Evolutionary conservation across 2,888 invertebrate genomes (phyloP).

Genomic region (Cephalotes varians): DNA sequence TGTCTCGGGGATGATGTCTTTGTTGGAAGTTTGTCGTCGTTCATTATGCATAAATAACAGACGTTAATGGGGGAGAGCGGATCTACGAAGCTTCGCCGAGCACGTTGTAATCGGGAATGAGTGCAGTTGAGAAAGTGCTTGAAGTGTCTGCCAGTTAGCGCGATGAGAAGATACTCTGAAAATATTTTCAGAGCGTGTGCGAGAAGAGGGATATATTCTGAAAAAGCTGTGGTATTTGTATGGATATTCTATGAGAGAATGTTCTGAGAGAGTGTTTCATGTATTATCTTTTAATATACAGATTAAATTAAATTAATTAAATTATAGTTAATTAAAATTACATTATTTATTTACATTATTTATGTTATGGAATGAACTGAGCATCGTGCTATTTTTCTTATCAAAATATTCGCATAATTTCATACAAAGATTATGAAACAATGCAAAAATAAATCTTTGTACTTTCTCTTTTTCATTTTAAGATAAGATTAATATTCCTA

Average conservation of each 20-base stretch:
- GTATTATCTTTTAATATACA: background rate
- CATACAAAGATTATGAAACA: background rate
- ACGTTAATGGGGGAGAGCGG: constrained; percentile 41
- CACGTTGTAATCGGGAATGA: constrained; percentile 48
- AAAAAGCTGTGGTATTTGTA: background rate
- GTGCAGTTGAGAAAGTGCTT: constrained; percentile 41
- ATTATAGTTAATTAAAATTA: background rate
- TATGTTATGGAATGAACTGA: too few species aligned
- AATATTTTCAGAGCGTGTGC: background rate
- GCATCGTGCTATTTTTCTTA: background rate
- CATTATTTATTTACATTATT: constrained; percentile 2
- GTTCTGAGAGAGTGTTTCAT: background rate
- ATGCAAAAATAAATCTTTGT: background rate
- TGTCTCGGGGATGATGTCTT: constrained; percentile 37
- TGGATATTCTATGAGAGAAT: background rate
- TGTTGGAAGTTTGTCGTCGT: constrained; percentile 48
- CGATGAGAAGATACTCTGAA: constrained; percentile 28
- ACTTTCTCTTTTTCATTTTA: background rate
- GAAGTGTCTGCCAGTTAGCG: constrained; percentile 42
- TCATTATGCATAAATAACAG: constrained; percentile 53
- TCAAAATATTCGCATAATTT: background rate
- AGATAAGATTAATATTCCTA: background rate
- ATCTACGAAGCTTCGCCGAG: constrained; percentile 8
- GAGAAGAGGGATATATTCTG: constrained; percentile 2
- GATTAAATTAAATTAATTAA: constrained; percentile 1